Percentiles rank a stretch among this genome's conserved stretches.
phyloP scores from a whole-genome alignment of 2,113 vertebrate genomes.

The Bubo bubo region DNA sequence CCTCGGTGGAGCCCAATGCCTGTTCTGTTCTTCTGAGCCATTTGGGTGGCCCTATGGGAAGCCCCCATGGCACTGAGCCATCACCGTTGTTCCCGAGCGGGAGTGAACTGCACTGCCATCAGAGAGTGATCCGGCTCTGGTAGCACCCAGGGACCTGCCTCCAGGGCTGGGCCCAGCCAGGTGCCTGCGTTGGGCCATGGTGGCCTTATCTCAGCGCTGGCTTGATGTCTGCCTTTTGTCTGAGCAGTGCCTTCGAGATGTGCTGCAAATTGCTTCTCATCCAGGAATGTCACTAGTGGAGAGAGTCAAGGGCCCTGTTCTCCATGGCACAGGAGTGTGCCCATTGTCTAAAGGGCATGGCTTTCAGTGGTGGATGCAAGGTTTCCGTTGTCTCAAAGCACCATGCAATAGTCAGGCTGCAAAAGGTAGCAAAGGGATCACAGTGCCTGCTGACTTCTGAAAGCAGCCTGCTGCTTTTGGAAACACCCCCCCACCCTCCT shows the following conservation, averaged over 20 bases:
- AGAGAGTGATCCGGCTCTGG: neutral
- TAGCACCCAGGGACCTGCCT: neutral
- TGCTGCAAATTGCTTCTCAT: neutral
- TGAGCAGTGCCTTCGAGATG: neutral
- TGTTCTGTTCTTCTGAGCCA: neutral
- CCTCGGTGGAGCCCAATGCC: neutral
- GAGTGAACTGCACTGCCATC: neutral
- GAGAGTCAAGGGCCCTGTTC: neutral
- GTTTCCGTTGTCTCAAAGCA: neutral
- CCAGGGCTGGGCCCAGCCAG: neutral
- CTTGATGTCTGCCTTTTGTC: neutral
- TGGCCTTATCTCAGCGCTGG: neutral
- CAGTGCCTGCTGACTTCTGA: neutral
- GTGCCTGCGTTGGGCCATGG: neutral
- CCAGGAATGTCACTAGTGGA: neutral
- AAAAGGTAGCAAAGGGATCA: neutral
- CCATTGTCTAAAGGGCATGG: neutral
- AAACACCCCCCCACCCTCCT: fast-evolving
- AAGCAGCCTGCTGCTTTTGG: neutral
- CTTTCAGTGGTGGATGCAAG: neutral
- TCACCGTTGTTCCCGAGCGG: neutral
- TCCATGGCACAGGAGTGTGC: fast-evolving
- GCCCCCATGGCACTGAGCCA: neutral
- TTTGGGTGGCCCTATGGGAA: neutral
- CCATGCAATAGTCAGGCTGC: neutral